These are phyloP conservation scores for Clunio marinus DNA, from an alignment of 2,888 invertebrate genomes.

Conservation along the genomic window DNA sequence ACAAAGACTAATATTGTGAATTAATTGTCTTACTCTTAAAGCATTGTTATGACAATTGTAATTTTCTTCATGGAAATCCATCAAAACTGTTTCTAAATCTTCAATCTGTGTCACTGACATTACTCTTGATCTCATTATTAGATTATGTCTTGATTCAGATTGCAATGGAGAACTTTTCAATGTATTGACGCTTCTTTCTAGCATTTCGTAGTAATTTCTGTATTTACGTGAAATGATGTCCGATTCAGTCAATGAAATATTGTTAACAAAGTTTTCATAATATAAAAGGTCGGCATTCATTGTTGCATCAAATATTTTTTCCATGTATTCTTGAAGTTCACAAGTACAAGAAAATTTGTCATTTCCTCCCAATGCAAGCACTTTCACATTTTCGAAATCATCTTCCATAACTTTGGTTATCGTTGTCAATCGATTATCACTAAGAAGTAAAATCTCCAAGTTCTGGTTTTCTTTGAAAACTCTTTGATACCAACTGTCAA, in stretches of 20 bases:
- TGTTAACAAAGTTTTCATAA: not conserved
- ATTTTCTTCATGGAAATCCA: not conserved
- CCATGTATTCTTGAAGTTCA: slow-evolving; percentile 54
- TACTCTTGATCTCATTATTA: not conserved
- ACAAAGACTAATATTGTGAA: no score
- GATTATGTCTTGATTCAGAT: no score
- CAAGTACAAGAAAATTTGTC: slow-evolving; percentile 61
- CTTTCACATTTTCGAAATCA: slow-evolving; percentile 54
- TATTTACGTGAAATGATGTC: slow-evolving; percentile 23
- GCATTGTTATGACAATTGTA: no score
- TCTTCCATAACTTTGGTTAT: slow-evolving; percentile 56
- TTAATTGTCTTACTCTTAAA: no score
- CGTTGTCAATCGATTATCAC: slow-evolving; percentile 56
- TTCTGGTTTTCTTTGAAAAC: slow-evolving; percentile 50
- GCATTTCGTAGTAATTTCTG: slow-evolving; percentile 11
- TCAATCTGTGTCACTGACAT: slow-evolving; percentile 24
- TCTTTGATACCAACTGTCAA: slow-evolving; percentile 56
- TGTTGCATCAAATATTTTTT: slow-evolving; percentile 45
- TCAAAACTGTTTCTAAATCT: not conserved
- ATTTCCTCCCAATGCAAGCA: slow-evolving; percentile 56
- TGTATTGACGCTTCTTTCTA: slow-evolving; percentile 41
- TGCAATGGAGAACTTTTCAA: not conserved
- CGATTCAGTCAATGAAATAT: no score
- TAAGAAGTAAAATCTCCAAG: slow-evolving; percentile 52
- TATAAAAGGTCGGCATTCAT: slow-evolving; percentile 30